Evolutionary conservation across 2,113 vertebrate species (phyloP), one percentile per base, ranked within the genome.

Genomic region (Burhinus oedicnemus): DNA sequence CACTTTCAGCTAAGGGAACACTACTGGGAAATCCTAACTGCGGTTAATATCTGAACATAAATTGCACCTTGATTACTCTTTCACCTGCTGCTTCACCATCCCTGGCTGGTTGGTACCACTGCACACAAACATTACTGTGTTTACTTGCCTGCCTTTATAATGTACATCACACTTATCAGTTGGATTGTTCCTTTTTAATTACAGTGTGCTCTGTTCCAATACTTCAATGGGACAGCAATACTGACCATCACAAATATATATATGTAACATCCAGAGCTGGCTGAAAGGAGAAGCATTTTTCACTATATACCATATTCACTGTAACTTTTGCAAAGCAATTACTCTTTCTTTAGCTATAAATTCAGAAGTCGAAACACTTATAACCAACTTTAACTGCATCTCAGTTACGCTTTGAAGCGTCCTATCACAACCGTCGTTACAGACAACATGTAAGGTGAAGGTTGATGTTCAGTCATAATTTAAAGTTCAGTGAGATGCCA

Each of bases 111-210:
- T 95, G 91, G 77, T 95, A 94, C 30, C 44, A 5, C 5, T 15
- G 29, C 89, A 78, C 86, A 57, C 8, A 71, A 97, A 95, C 77
- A 93, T 85, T 93, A 96, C 75, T 77, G 88, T n/a, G 12, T 96
- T 83, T 95, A 87, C 92, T 97, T 95, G 42, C 49, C 75, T 95
- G 81, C 72, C 90, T 97, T 97, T 94, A 72, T 95, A 93, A 94
- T 51, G 51, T 83, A 81, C 23, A 79, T 89, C 92, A 94, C 80
- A 96, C 60, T 94, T 95, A 91, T 32, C 68, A 91, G 65, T 64
- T 97, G 75, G 82, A 97, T 91, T 30, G 12, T 62, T 97, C 83
- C 93, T 96, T 97, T 97, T 89, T 82, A 95, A 85, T 90, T 87
- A 55, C 58, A 87, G 49, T 47, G 62, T 94, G 47, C 79, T 89